These are phyloP conservation scores for Chlorospingus semifuscus DNA, from an alignment of 2,797 vertebrate genomes.

Conservation along the genomic window DNA sequence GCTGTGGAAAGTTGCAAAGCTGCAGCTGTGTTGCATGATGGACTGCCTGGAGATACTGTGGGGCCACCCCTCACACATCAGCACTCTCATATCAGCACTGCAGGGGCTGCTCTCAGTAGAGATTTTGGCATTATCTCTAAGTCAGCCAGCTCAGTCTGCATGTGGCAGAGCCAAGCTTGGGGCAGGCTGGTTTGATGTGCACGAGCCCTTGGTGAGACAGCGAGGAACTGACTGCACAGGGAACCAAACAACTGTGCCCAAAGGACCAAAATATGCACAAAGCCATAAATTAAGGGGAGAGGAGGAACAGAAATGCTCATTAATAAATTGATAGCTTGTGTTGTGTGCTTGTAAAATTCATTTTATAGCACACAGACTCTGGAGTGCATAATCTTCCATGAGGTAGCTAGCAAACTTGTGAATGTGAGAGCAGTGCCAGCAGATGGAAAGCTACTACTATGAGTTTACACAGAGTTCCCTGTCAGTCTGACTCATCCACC, in stretches of 20 bases:
- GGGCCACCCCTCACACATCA: neutral
- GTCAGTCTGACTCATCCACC: neutral
- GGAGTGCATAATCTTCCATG: neutral
- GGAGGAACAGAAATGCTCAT: neutral
- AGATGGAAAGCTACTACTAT: neutral
- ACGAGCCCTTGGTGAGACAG: neutral
- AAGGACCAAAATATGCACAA: neutral
- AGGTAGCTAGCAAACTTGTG: neutral
- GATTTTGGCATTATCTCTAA: neutral
- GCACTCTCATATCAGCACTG: neutral
- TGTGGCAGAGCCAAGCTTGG: rapidly evolving
- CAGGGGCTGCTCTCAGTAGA: neutral
- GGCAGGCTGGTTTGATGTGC: neutral
- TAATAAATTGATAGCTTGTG: neutral
- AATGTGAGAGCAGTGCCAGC: neutral
- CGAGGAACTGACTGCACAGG: neutral
- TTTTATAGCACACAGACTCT: neutral
- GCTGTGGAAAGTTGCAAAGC: neutral
- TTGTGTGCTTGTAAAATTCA: neutral
- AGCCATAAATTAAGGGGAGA: neutral
- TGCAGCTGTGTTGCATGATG: neutral
- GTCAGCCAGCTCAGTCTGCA: neutral
- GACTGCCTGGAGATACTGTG: neutral
- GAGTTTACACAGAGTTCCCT: neutral
- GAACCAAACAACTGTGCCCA: neutral